Evolutionary conservation across 1,140 invertebrate species (phyloP).

Genomic region (Colletes latitarsis): DNA sequence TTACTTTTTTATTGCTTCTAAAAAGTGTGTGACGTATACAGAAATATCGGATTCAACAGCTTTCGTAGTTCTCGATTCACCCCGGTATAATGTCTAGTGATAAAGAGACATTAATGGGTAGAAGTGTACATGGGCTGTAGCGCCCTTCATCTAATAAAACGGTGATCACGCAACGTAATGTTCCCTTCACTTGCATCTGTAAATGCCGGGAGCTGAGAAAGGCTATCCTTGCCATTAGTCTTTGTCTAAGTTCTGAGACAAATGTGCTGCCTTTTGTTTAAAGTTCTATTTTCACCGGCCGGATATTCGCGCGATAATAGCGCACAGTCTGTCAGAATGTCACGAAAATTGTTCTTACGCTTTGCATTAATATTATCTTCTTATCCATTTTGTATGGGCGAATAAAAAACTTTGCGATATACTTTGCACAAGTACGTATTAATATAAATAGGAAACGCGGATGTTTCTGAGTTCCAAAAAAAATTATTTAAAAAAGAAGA

Average conservation of each 20-base stretch:
- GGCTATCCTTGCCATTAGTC: constrained; percentile 45
- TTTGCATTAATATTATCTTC: neutral
- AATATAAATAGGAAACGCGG: too few species aligned
- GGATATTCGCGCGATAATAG: constrained; percentile 5
- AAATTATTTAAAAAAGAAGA: too few species aligned
- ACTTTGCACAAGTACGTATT: too few species aligned
- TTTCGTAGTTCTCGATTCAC: constrained; percentile 60
- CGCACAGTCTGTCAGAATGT: neutral
- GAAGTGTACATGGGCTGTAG: constrained; percentile 43
- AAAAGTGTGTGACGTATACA: constrained; percentile 33
- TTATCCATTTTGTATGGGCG: neutral
- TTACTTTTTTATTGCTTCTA: neutral
- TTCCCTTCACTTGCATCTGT: constrained; percentile 53
- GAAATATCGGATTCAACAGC: constrained; percentile 32
- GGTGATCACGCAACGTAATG: constrained; percentile 59
- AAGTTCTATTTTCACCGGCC: constrained; percentile 21
- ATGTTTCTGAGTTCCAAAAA: too few species aligned
- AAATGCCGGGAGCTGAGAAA: constrained; percentile 44
- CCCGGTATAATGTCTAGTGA: constrained; percentile 48
- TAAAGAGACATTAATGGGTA: constrained; percentile 59
- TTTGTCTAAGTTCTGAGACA: constrained; percentile 36
- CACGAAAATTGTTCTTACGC: neutral
- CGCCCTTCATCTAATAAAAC: constrained; percentile 63
- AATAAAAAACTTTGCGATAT: too few species aligned
- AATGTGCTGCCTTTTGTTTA: constrained; percentile 38